Conservation (phyloP, 92 coral and sea anemone species). For the Phymanthus crucifer region DNA sequence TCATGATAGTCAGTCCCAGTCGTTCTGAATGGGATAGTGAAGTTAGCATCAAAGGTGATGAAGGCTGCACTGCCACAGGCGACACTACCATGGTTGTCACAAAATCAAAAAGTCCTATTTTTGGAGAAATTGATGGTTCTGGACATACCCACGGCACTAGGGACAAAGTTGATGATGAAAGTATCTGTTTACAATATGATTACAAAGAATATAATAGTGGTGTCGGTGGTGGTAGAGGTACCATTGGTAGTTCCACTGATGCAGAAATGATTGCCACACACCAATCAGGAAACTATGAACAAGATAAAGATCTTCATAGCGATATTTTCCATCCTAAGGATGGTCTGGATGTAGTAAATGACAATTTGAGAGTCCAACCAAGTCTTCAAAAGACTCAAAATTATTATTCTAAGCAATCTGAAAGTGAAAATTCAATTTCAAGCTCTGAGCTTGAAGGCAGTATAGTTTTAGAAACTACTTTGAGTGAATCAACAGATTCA, state of each 20-base stretch:
- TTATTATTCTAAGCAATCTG: not conserved
- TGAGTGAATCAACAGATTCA: not conserved
- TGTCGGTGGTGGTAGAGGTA: not conserved
- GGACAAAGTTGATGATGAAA: not conserved
- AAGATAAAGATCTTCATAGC: not conserved
- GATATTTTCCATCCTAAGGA: conserved; percentile 19
- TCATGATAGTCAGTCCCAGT: not conserved
- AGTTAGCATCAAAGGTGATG: not conserved
- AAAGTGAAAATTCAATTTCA: conserved; percentile 1
- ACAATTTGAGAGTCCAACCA: not conserved
- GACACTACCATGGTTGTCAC: no score
- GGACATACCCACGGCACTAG: not conserved
- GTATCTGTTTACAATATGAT: not conserved
- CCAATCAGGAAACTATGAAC: not conserved
- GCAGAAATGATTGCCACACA: not conserved
- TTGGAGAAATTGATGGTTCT: not conserved
- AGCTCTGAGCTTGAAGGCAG: conserved; percentile 18
- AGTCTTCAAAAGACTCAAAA: not conserved
- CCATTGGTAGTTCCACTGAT: not conserved
- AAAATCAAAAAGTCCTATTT: not conserved
- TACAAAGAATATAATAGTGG: not conserved
- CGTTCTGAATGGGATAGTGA: not conserved
- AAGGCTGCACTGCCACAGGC: not conserved
- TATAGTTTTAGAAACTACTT: not conserved
- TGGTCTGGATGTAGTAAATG: conserved; percentile 53